A percentile compares a stretch with the other conserved stretches of the same genome.
These are phyloP conservation scores for Micrasema minimum DNA, from an alignment of 1,140 invertebrate species.

Conservation along the genomic window DNA sequence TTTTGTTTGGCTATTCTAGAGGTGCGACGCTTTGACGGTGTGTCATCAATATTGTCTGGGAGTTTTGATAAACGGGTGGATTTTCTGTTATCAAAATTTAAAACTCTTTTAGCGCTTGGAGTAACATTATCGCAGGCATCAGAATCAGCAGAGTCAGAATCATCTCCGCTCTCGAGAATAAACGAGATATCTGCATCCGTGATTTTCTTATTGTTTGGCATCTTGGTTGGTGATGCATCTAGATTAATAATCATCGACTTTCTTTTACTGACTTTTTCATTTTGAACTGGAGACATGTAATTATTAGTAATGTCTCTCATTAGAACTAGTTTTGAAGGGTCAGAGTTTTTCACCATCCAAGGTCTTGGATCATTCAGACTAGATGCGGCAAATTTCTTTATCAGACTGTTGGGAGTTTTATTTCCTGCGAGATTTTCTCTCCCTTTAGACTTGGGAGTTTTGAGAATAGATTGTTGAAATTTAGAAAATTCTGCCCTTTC, in stretches of 20 bases:
- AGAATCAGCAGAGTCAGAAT: slow-evolving; percentile 25
- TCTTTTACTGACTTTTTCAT: slow-evolving; percentile 22
- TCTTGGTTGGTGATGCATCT: slow-evolving; percentile 25
- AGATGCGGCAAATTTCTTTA: slow-evolving; percentile 60
- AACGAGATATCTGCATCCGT: slow-evolving; percentile 30
- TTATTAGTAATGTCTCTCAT: slow-evolving; percentile 61
- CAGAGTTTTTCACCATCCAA: slow-evolving; percentile 63
- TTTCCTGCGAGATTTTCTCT: slow-evolving; percentile 47
- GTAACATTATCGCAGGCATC: slow-evolving; percentile 19
- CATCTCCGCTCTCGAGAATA: slow-evolving; percentile 27
- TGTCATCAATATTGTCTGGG: slow-evolving; percentile 11
- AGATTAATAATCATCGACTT: slow-evolving; percentile 11
- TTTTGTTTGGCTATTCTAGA: slow-evolving; percentile 31
- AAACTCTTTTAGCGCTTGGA: slow-evolving; percentile 23
- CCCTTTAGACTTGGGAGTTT: slow-evolving; percentile 57
- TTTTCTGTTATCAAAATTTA: slow-evolving; percentile 28
- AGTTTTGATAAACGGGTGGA: slow-evolving; percentile 8
- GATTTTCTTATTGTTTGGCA: slow-evolving; percentile 11
- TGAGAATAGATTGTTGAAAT: slow-evolving; percentile 52
- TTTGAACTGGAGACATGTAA: slow-evolving; percentile 9
- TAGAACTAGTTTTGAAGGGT: slow-evolving; percentile 62
- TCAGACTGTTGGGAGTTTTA: slow-evolving; percentile 60
- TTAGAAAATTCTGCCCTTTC: slow-evolving; percentile 59
- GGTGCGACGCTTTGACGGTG: slow-evolving; percentile 37
- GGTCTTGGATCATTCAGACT: slow-evolving; percentile 59